A percentile compares a stretch with the other conserved stretches of the same genome.
These are phyloP conservation scores for Falco concolor DNA, from an alignment of 2,797 vertebrate species.

Conservation along the genomic window DNA sequence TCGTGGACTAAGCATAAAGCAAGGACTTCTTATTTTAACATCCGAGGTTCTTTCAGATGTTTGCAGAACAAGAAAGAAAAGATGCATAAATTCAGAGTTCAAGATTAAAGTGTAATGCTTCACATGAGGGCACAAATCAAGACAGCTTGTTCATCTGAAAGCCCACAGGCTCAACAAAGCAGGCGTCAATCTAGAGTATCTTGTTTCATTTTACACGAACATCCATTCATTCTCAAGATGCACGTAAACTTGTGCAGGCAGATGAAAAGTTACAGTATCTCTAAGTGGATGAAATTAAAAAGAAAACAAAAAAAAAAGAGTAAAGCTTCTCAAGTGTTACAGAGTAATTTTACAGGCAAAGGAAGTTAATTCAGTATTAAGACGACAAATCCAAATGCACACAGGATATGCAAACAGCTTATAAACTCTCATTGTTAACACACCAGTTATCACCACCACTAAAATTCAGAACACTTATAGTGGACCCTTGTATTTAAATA, in stretches of 20 bases:
- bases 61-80: background rate
- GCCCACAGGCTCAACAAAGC: background rate
- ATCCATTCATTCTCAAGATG: background rate
- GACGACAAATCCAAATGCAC: background rate
- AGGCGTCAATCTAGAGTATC: background rate
- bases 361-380: background rate
- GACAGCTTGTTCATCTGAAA: background rate
- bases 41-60: constrained; percentile 6
- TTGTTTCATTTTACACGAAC: background rate
- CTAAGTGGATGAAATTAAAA: background rate
- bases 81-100: background rate
- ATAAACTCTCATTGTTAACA: background rate
- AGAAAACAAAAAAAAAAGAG: background rate
- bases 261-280: background rate
- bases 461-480: background rate
- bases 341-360: background rate
- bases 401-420: background rate
- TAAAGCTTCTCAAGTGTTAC: background rate
- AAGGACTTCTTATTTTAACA: background rate
- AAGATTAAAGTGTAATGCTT: background rate
- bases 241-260: background rate
- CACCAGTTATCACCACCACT: background rate
- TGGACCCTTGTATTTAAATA: background rate
- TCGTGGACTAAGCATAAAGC: background rate
- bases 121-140: constrained; percentile 1